Base-by-base conservation (phyloP, 2,888 invertebrate species). In the Teleiodes luculella region DNA sequence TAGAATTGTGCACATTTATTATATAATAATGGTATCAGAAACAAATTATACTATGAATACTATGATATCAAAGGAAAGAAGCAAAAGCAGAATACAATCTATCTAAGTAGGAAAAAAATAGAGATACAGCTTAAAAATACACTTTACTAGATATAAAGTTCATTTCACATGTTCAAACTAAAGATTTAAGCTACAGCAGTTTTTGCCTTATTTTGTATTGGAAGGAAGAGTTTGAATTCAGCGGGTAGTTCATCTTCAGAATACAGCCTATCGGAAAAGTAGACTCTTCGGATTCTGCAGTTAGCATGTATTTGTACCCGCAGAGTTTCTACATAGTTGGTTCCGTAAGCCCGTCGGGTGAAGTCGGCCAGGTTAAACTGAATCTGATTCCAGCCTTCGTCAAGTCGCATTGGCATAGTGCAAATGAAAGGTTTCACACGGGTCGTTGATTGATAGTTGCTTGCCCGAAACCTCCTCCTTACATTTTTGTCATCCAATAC, bases 381-480 rank as follows among this genome's bases (percentile, higher is more conserved):
- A 64, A 98, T 96, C 85, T 95, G 94, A 75, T 97, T 97, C 98
- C 98, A 98, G 31, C 98, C 98, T 71, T 97, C 96, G 69, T 97
- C 96, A 59, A 98, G 89, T 55, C 97, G 91, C 94, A 98, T 95
- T 0, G 98, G 98, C 97, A 98, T 98, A 6, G 97, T 97, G 73
- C 98, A 98, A 69, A 98, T 98, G 78, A 98, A 98, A n/a, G 98
- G 97, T 78, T 97, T 97, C 8, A 98, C 96, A 69, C 97, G 89
- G 0, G 98, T 98, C 11, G 96, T 96, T 37, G 97, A 97, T 77
- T 98, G 97, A 83, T 97, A 98, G 85, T 98, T 98, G 73, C 97
- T 97, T 5, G 98, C 96, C 65, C 97, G 91, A 83, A 98, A 97
- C 63, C 93, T 80, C 72, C 98, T 87, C 58, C 96, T 91, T 36